Conservation (phyloP, 2,888 invertebrate genomes). For the Diloba caeruleocephala region DNA sequence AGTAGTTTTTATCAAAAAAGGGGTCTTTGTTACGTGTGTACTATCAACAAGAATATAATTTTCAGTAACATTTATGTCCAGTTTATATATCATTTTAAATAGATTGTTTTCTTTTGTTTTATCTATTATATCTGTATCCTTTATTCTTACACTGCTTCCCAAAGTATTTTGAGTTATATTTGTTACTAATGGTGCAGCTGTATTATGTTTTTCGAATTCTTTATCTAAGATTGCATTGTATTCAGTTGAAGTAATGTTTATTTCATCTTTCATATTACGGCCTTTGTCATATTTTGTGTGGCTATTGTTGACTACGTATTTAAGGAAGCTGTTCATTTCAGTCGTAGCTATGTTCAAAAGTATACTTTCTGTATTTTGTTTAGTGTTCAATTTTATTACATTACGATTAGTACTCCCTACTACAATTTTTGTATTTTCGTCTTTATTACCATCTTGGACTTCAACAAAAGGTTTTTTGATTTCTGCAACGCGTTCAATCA, state of each 20-base stretch:
- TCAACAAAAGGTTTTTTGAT: not conserved
- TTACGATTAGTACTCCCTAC: not conserved
- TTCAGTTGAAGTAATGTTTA: not conserved
- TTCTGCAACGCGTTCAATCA: not conserved
- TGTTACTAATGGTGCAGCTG: not conserved
- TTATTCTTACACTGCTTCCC: not conserved
- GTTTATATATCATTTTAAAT: too few species aligned
- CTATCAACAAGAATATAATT: not conserved
- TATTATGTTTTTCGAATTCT: not conserved
- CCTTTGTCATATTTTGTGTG: not conserved
- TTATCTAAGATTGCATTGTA: not conserved
- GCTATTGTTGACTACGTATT: not conserved
- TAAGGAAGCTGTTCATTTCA: not conserved
- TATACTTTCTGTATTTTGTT: not conserved
- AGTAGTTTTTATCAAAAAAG: not conserved
- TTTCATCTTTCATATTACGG: not conserved
- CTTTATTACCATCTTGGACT: not conserved
- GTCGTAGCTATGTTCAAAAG: not conserved
- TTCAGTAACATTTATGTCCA: not conserved
- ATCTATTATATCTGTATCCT: too few species aligned
- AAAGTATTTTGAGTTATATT: not conserved
- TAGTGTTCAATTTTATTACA: not conserved
- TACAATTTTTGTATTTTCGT: not conserved
- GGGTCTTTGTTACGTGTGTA: too few species aligned
- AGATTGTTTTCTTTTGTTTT: too few species aligned